Conservation (phyloP, 2,888 invertebrate genomes). For the Agonopterix subpropinquella region DNA sequence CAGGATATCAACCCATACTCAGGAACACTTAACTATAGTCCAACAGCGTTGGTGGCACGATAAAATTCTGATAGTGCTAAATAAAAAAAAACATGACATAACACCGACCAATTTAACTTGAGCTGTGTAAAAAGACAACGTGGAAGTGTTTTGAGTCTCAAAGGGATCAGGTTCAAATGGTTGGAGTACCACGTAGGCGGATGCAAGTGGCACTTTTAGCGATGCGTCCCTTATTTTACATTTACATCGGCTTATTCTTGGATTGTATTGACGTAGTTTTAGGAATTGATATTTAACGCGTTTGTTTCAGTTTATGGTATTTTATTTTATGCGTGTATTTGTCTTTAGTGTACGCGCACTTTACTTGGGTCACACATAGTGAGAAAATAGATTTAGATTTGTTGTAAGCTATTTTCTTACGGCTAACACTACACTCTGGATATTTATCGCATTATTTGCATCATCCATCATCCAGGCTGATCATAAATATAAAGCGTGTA, state of each 20-base stretch:
- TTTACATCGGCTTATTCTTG: constrained; percentile 33
- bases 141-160: neutral
- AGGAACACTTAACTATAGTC: constrained; percentile 26
- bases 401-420: too few species aligned
- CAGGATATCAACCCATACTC: constrained; percentile 37
- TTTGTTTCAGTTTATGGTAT: constrained; percentile 10
- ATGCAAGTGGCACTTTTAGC: constrained; percentile 22
- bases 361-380: too few species aligned
- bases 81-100: constrained; percentile 25
- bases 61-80: constrained; percentile 34
- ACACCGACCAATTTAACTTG: constrained; percentile 14
- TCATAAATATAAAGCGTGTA: too few species aligned
- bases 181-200: constrained; percentile 16
- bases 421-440: too few species aligned
- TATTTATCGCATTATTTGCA: too few species aligned
- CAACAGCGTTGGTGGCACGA: constrained; percentile 43
- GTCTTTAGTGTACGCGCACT: too few species aligned
- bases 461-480: too few species aligned
- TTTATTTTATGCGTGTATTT: too few species aligned
- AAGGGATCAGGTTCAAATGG: constrained; percentile 14
- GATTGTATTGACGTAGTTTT: constrained; percentile 31
- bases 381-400: too few species aligned
- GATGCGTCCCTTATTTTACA: constrained; percentile 13
- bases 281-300: constrained; percentile 9
- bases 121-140: constrained; percentile 5